phyloP scores from a whole-genome alignment of 1,140 invertebrate species.

The Bombus pascuorum region DNA sequence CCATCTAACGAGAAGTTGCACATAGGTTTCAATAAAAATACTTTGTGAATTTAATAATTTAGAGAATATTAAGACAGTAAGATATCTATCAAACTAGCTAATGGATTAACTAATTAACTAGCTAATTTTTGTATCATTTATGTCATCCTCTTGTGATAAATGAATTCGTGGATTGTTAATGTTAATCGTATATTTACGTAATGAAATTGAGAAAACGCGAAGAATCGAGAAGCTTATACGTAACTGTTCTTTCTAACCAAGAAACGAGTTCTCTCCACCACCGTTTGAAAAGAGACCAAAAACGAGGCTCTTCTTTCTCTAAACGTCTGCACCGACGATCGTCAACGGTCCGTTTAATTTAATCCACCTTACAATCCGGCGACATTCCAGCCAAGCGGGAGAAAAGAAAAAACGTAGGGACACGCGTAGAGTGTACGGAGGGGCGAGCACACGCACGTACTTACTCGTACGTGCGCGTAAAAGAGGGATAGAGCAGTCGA shows the following conservation, averaged over 20 bases:
- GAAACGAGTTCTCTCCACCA: neutral
- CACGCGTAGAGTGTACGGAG: neutral
- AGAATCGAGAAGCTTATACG: too few relatives aligned
- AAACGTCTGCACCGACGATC: neutral
- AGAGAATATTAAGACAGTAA: neutral
- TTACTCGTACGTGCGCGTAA: neutral
- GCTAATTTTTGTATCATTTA: too few relatives aligned
- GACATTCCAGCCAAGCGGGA: slow-evolving; percentile 13
- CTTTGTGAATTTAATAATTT: neutral
- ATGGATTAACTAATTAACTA: too few relatives aligned
- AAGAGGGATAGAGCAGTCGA: slow-evolving; percentile 60
- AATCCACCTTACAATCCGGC: slow-evolving; percentile 46
- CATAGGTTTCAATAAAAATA: neutral
- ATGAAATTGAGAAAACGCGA: too few relatives aligned
- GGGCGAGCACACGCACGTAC: neutral
- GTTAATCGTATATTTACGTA: too few relatives aligned
- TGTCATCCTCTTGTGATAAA: too few relatives aligned
- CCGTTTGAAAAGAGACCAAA: neutral
- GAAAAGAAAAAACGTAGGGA: slow-evolving; percentile 33
- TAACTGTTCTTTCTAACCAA: neutral
- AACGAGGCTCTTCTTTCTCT: neutral
- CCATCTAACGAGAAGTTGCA: neutral
- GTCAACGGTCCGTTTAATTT: slow-evolving; percentile 51
- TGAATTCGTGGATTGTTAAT: too few relatives aligned
- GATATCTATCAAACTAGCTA: neutral